Evolutionary conservation across 2,888 invertebrate genomes (phyloP).

Genomic region (Phasia obesa): DNA sequence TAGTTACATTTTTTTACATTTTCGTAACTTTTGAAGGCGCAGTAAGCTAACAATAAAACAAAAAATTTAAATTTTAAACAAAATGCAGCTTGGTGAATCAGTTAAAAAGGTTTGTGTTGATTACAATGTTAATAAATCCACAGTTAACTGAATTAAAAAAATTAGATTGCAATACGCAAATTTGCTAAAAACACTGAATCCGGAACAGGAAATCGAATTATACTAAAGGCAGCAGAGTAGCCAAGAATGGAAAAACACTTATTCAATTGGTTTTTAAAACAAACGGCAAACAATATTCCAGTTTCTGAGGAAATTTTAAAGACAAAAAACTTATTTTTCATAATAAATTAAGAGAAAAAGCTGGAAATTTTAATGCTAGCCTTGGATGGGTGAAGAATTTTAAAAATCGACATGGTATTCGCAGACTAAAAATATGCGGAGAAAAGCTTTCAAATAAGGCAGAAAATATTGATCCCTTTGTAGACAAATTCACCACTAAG

Average conservation of each 20-base stretch:
- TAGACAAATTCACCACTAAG: not conserved
- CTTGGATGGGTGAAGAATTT: conserved; percentile 10
- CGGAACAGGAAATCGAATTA: not conserved
- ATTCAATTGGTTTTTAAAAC: conserved; percentile 6
- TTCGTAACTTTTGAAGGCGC: too few relatives aligned
- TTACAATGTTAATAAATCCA: too few relatives aligned
- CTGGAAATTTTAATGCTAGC: conserved; percentile 6
- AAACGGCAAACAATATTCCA: conserved; percentile 4
- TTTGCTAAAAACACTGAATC: conserved; percentile 6
- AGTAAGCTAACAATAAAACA: too few relatives aligned
- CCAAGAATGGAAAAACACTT: not conserved
- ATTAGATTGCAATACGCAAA: not conserved
- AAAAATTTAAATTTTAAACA: too few relatives aligned
- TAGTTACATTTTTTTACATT: too few relatives aligned
- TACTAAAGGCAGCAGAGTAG: not conserved
- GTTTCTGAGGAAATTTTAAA: conserved; percentile 22
- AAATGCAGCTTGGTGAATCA: too few relatives aligned
- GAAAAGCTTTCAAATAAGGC: conserved; percentile 8
- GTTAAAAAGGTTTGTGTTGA: too few relatives aligned
- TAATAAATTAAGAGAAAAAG: not conserved
- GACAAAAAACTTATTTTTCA: conserved; percentile 7
- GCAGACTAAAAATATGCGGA: conserved; percentile 18
- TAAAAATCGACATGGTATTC: conserved; percentile 10
- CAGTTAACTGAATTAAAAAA: not conserved
- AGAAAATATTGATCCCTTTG: conserved; percentile 3